Conservation (phyloP, 53 echinoderm and acorn worm genomes). For the Actinopyga echinites region DNA sequence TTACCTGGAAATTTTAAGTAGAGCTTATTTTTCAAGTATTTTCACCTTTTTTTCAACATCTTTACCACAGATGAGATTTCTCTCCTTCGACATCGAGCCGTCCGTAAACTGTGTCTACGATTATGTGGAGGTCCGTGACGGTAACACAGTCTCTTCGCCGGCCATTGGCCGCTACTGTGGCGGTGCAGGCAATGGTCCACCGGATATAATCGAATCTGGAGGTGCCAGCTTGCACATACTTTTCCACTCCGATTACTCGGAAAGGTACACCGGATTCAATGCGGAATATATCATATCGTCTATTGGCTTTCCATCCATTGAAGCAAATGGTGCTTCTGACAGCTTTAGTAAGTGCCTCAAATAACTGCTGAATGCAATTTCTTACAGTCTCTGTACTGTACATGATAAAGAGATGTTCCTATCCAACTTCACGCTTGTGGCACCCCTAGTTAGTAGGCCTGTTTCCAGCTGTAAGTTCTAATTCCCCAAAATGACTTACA, state of each 20-base stretch:
- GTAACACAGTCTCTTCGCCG: conserved; percentile 36
- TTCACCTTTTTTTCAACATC: too few species aligned
- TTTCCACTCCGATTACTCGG: conserved; percentile 80
- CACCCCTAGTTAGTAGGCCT: too few species aligned
- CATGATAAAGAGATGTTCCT: neutral
- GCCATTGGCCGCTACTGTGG: conserved; percentile 81
- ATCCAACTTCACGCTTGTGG: too few species aligned
- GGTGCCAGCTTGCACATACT: conserved; percentile 64
- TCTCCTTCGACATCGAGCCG: conserved; percentile 82
- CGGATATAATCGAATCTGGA: conserved; percentile 44
- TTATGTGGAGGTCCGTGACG: conserved; percentile 81
- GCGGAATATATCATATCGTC: conserved; percentile 72
- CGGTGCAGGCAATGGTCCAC: conserved; percentile 50
- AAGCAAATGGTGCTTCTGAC: neutral
- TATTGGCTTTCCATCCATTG: conserved; percentile 55
- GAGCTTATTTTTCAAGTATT: too few species aligned
- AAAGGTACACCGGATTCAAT: conserved; percentile 76
- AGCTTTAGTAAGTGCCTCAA: neutral
- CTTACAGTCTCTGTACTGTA: neutral
- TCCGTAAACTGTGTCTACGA: conserved; percentile 78
- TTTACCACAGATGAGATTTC: conserved; percentile 68
- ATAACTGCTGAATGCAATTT: neutral
- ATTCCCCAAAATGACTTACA: too few species aligned
- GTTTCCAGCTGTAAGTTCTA: too few species aligned
- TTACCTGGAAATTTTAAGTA: too few species aligned